phyloP scores from a whole-genome alignment of 2,888 invertebrate genomes.

The Melipona beecheii region DNA sequence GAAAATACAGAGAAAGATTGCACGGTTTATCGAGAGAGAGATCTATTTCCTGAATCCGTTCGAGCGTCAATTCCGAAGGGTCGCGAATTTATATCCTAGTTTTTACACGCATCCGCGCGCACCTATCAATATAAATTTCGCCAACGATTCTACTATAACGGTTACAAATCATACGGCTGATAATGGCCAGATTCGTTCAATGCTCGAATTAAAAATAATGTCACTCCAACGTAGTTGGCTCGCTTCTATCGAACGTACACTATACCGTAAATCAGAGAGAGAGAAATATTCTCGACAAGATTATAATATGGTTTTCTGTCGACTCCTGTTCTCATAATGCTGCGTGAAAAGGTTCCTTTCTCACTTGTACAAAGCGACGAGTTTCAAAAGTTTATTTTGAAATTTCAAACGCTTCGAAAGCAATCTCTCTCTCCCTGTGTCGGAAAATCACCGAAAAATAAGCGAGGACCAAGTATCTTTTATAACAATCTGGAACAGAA shows the following conservation, averaged over 20 bases:
- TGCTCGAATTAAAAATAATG: conserved; percentile 64
- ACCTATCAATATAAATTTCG: conserved; percentile 43
- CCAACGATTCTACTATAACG: conserved; percentile 8
- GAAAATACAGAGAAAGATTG: conserved; percentile 3
- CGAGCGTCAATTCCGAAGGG: conserved; percentile 19
- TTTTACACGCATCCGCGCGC: conserved; percentile 17
- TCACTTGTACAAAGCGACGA: not conserved
- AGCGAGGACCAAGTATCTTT: no score
- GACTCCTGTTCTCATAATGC: not conserved
- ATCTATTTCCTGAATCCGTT: conserved; percentile 18
- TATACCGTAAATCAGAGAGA: conserved; percentile 59
- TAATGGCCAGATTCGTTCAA: conserved; percentile 18
- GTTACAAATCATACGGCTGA: conserved; percentile 50
- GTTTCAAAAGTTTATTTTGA: not conserved
- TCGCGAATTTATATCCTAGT: conserved; percentile 40
- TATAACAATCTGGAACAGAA: no score
- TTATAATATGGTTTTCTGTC: conserved; percentile 39
- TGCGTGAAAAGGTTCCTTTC: not conserved
- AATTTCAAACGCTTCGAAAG: not conserved
- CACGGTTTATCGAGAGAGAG: conserved; percentile 12
- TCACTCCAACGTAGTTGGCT: conserved; percentile 13
- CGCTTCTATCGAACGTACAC: not conserved
- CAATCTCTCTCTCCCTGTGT: no score
- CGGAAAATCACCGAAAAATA: no score
- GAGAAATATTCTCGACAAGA: conserved; percentile 42